Evolutionary conservation across 2,113 vertebrate species (phyloP), one percentile per base, ranked within the genome.

Genomic region (Emydocephalus ijimae): DNA sequence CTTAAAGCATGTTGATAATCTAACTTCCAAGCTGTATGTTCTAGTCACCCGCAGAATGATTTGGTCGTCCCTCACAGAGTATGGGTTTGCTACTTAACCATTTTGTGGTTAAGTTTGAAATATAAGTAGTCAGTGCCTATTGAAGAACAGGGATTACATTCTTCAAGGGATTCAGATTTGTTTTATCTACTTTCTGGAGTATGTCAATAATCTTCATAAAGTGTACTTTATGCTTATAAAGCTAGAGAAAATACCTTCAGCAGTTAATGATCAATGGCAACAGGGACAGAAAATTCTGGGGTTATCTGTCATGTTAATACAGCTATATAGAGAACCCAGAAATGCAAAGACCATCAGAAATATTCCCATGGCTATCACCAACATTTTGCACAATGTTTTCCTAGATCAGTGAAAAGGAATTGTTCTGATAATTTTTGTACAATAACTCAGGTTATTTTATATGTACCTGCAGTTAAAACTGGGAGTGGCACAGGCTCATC

Each of bases 381-480:
- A 89, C 9, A 43, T 5, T 12, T 34, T 52, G 29, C 18, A 29
- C 48, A 56, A 89, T 43, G 55, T 54, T 34, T 88, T 55, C 15
- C 29, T n/a, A 54, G 24, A 29, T 34, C 29, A 55, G 14, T 88
- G 50, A 34, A 29, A 89, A 56, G n/a, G 34, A 39, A 57, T 34
- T 54, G 50, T 54, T 26, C 86, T 54, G 12, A 29, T 87, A 26
- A 26, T 54, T 50, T 87, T 54, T 88, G 26, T 11, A n/a, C 29
- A 88, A 20, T 52, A 54, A n/a, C 29, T n/a, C 14, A 88, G 21
- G 4, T 57, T 56, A 39, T 9, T 26, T 34, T 57, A 23, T 8
- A 97, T 94, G 0, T 97, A 97, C 98, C 96, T 89, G 95, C 69
- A 43, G 92, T 88, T 1, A 92, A 92, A 94, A 90, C 7, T 48